Conservation (phyloP, 2,888 invertebrate genomes). For the Eupithecia insigniata region DNA sequence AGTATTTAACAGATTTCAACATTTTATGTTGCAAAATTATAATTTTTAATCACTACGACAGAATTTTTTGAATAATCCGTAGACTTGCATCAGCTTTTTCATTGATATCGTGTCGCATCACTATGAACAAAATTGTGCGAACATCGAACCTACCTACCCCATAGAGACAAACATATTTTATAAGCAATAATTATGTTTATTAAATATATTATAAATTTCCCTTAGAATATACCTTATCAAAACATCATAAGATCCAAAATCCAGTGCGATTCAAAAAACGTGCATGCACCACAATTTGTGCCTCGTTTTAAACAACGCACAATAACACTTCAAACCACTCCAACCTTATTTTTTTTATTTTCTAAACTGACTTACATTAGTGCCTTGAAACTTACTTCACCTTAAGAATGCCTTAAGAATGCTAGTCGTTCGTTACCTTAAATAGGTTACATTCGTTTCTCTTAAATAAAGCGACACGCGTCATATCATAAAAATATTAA, state of each 20-base stretch:
- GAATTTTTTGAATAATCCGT: neutral
- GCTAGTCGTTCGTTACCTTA: neutral
- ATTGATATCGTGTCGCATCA: neutral
- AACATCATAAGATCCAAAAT: slow-evolving; percentile 35
- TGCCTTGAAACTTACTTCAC: neutral
- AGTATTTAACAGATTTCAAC: slow-evolving; percentile 7
- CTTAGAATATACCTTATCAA: slow-evolving; percentile 29
- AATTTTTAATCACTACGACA: neutral
- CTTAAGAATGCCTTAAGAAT: neutral
- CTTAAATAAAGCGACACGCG: neutral
- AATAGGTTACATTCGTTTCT: neutral
- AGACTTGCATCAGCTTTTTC: neutral
- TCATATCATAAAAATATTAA: neutral
- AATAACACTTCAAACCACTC: slow-evolving; percentile 24
- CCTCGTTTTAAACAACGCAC: slow-evolving; percentile 33
- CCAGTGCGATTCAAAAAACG: slow-evolving; percentile 27
- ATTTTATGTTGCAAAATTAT: neutral
- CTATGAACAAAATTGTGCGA: slow-evolving; percentile 12
- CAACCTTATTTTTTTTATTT: neutral
- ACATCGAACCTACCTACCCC: neutral
- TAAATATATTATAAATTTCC: slow-evolving; percentile 18
- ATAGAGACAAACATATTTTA: neutral
- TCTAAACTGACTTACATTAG: neutral
- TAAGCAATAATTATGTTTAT: neutral
- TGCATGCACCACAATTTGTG: slow-evolving; percentile 31